Conservation (phyloP, 1,140 invertebrate genomes). For the Wasmannia auropunctata region DNA sequence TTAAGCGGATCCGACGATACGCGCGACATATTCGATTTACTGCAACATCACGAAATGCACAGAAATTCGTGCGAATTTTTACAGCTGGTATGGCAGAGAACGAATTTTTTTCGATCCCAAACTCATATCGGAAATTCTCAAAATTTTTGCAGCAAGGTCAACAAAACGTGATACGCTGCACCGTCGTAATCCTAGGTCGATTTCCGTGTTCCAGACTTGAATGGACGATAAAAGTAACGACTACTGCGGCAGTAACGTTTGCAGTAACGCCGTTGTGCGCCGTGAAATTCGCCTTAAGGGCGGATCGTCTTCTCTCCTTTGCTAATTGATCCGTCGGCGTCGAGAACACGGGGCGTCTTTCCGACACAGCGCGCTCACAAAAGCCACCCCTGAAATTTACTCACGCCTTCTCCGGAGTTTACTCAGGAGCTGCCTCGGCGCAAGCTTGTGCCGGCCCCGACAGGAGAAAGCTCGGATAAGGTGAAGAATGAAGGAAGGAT, state of each 20-base stretch:
- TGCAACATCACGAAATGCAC: background rate
- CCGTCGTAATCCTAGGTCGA: slow-evolving; percentile 62
- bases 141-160: slow-evolving; percentile 37
- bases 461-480: slow-evolving; percentile 33
- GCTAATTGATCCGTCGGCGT: slow-evolving; percentile 68
- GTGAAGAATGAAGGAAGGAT: slow-evolving; percentile 24
- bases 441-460: background rate
- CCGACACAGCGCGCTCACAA: slow-evolving; percentile 36
- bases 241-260: slow-evolving; percentile 54
- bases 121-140: background rate
- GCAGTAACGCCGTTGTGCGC: slow-evolving; percentile 44
- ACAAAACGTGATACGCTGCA: slow-evolving; percentile 10
- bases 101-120: slow-evolving; percentile 5
- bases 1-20: background rate
- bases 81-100: background rate
- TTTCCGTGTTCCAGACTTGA: slow-evolving; percentile 62
- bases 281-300: slow-evolving; percentile 25
- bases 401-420: slow-evolving; percentile 33
- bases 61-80: slow-evolving; percentile 27
- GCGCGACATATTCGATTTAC: background rate
- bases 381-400: slow-evolving; percentile 61
- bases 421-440: background rate
- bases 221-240: slow-evolving; percentile 68
- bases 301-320: slow-evolving; percentile 29
- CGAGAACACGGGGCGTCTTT: slow-evolving; percentile 58